Conservation (phyloP, 2,888 invertebrate genomes). For the Ceraclea dissimilis region DNA sequence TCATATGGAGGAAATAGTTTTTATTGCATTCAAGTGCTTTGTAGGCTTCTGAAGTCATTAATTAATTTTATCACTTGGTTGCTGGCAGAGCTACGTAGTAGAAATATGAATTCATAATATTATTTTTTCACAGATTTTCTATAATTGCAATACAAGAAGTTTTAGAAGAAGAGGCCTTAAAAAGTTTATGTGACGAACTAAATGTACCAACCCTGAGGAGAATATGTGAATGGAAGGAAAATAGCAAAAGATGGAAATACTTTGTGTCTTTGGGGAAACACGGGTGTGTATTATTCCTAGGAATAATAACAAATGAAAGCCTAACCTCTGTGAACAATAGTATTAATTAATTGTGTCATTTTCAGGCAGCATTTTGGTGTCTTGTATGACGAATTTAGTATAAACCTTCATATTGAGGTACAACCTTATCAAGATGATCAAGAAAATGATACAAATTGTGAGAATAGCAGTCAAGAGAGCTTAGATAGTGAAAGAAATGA, state of each 20-base stretch:
- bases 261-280: conserved; percentile 33
- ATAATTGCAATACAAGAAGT: conserved; percentile 70
- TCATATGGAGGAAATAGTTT: too few species aligned
- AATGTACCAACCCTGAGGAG: conserved; percentile 56
- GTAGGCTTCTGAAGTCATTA: too few species aligned
- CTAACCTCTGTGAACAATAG: too few species aligned
- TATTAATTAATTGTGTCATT: not conserved
- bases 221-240: conserved; percentile 57
- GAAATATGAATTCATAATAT: too few species aligned
- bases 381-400: conserved; percentile 21
- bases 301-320: too few species aligned
- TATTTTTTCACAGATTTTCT: conserved; percentile 55
- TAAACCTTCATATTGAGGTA: conserved; percentile 16
- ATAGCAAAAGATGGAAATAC: conserved; percentile 60
- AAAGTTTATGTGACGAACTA: conserved; percentile 62
- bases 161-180: conserved; percentile 55
- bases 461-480: not conserved
- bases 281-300: conserved; percentile 3
- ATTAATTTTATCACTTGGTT: too few species aligned
- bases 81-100: too few species aligned
- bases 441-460: not conserved
- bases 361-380: conserved; percentile 24
- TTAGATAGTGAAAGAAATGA: not conserved
- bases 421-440: conserved; percentile 5
- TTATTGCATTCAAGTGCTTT: too few species aligned